Conservation (phyloP, 2,797 vertebrate species). For the Xenentodon cancila region DNA sequence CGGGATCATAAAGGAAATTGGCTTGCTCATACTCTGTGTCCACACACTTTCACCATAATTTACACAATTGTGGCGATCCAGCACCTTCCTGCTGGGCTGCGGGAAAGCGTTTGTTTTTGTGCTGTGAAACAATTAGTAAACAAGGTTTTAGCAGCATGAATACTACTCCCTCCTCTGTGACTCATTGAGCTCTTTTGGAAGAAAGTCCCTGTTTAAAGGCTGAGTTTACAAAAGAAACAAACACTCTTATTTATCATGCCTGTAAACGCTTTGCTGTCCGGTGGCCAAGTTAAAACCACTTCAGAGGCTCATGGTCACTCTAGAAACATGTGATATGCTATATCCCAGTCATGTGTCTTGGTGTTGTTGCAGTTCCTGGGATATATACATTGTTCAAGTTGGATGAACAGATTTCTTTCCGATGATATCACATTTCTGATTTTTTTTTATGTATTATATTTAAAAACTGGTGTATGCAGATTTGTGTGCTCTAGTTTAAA, state of each 20-base stretch:
- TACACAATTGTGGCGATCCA: too few species aligned
- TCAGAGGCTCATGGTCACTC: constrained; percentile 6
- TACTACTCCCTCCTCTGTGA: too few species aligned
- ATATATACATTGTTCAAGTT: constrained; percentile 20
- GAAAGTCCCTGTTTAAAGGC: not conserved
- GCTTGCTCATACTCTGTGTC: too few species aligned
- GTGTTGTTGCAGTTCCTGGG: constrained; percentile 29
- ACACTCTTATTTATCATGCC: not conserved
- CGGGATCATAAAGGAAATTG: too few species aligned
- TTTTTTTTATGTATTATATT: too few species aligned
- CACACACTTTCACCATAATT: too few species aligned
- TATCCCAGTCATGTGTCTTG: constrained; percentile 19
- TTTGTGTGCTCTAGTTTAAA: too few species aligned
- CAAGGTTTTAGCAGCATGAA: too few species aligned
- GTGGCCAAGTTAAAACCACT: constrained; percentile 27
- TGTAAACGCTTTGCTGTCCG: constrained; percentile 19
- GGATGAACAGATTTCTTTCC: constrained; percentile 45
- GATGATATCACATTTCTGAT: constrained; percentile 14
- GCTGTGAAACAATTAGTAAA: too few species aligned
- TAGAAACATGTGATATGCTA: constrained; percentile 22
- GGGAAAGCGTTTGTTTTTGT: too few species aligned
- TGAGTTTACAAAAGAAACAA: not conserved
- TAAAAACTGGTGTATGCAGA: too few species aligned
- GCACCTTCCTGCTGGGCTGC: too few species aligned
- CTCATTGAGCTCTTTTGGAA: not conserved